Conservation (phyloP, 2,113 vertebrate species). For the Trematomus loennbergii region DNA sequence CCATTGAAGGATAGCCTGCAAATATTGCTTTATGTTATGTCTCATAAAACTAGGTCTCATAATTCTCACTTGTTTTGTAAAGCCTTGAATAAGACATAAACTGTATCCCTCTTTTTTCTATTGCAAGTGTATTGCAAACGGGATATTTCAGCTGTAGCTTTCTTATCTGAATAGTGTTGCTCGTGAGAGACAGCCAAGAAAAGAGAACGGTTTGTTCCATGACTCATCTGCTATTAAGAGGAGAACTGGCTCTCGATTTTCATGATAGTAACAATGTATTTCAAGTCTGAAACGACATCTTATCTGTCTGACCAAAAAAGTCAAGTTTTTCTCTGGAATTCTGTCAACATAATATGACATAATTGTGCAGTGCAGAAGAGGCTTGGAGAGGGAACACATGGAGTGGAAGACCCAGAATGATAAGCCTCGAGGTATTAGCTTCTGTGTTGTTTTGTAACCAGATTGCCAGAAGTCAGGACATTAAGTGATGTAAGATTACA, state of each 20-base stretch:
- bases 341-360: slow-evolving; percentile 18
- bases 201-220: slow-evolving; percentile 59
- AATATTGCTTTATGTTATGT: background rate
- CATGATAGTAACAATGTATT: slow-evolving; percentile 32
- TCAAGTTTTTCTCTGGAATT: slow-evolving; percentile 14
- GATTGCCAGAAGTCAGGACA: slow-evolving; percentile 37
- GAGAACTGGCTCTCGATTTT: slow-evolving; percentile 22
- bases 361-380: slow-evolving; percentile 16
- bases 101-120: background rate
- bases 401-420: slow-evolving; percentile 35
- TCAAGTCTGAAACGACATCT: slow-evolving; percentile 26
- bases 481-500: slow-evolving; percentile 18
- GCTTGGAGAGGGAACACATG: slow-evolving; percentile 8
- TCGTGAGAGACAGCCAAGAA: slow-evolving; percentile 38
- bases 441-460: slow-evolving; percentile 25
- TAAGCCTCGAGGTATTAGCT: slow-evolving; percentile 11
- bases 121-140: slow-evolving; percentile 8
- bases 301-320: slow-evolving; percentile 16
- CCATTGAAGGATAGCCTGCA: slow-evolving; percentile 14
- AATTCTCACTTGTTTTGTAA: background rate
- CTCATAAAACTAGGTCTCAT: slow-evolving; percentile 1
- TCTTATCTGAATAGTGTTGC: slow-evolving; percentile 25
- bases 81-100: background rate
- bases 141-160: slow-evolving; percentile 11
- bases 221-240: slow-evolving; percentile 63